These are phyloP conservation scores for Sinocyclocheilus maitianheensis DNA, from an alignment of 2,113 vertebrate species.

Conservation along the genomic window DNA sequence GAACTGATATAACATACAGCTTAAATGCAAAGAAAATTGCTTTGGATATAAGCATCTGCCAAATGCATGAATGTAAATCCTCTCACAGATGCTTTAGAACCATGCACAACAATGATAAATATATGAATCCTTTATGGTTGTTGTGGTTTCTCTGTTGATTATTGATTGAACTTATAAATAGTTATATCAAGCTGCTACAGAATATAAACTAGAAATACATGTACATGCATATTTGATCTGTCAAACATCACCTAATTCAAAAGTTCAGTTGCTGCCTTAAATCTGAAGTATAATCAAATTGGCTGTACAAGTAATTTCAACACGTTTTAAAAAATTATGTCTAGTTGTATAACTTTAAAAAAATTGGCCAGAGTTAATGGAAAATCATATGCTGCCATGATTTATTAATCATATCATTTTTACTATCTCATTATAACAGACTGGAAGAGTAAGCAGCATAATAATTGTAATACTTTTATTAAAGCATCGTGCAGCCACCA, in stretches of 20 bases:
- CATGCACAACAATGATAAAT: neutral
- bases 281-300: too few species aligned
- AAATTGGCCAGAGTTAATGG: neutral
- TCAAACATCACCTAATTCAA: neutral
- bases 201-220: neutral
- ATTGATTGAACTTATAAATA: neutral
- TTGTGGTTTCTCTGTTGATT: neutral
- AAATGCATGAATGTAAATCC: neutral
- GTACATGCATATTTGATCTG: neutral
- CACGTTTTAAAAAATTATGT: too few species aligned
- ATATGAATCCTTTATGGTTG: neutral
- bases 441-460: neutral
- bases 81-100: neutral
- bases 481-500: neutral
- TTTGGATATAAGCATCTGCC: neutral
- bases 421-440: constrained; percentile 1
- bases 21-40: neutral
- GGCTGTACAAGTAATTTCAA: too few species aligned
- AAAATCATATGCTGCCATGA: neutral
- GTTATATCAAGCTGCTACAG: neutral
- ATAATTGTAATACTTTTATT: neutral
- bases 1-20: neutral
- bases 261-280: too few species aligned
- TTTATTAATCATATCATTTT: neutral
- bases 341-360: too few species aligned